phyloP scores from a whole-genome alignment of 2,797 vertebrate species.

The Nannoperca obscura region DNA sequence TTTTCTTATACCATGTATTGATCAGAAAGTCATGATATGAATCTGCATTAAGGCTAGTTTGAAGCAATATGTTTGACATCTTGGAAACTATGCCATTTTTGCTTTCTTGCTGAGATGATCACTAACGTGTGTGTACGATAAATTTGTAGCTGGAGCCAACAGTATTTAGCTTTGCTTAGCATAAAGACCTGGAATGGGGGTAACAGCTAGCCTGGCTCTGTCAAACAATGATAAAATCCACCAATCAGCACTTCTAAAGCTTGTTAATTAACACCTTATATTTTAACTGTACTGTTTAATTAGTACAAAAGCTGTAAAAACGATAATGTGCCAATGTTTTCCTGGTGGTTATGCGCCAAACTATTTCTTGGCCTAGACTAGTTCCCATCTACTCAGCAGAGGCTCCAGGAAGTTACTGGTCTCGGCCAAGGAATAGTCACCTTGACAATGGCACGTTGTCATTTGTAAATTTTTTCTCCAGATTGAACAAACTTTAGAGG shows the following conservation, averaged over 20 bases:
- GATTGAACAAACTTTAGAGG: slow-evolving; percentile 1
- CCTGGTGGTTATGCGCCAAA: background rate
- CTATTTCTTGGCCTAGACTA: background rate
- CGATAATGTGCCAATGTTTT: background rate
- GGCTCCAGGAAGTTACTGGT: slow-evolving; percentile 9
- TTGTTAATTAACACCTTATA: background rate
- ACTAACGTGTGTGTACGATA: background rate
- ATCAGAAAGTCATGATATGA: slow-evolving; percentile 16
- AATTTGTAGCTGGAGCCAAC: background rate
- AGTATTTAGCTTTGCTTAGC: background rate
- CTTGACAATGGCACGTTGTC: background rate
- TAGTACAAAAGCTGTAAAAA: background rate
- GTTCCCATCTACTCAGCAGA: background rate
- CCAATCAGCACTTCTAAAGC: background rate
- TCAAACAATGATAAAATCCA: slow-evolving; percentile 2
- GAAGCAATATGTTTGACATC: background rate
- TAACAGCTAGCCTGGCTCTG: background rate
- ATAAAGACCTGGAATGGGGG: background rate
- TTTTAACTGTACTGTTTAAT: background rate
- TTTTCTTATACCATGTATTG: slow-evolving; percentile 3
- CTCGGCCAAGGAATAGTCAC: background rate
- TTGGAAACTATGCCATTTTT: background rate
- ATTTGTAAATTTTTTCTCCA: background rate
- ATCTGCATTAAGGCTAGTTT: background rate
- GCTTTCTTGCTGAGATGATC: background rate